Conservation (phyloP, 2,888 invertebrate species). For the Mesochorus sp. region DNA sequence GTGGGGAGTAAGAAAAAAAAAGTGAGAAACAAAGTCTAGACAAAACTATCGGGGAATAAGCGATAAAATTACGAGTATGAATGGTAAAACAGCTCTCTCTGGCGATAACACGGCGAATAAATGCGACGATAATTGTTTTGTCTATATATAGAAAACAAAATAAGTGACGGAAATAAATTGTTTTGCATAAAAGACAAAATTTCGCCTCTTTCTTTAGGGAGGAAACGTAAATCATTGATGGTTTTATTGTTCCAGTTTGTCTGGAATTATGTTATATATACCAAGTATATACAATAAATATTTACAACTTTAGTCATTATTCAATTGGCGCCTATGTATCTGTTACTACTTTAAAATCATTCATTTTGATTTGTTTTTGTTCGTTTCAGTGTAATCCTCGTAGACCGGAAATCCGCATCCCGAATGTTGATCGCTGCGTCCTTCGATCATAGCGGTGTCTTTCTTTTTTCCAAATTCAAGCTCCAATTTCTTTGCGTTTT, state of each 20-base stretch:
- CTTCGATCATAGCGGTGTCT: slow-evolving; percentile 63
- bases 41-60: too few species aligned
- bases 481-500: slow-evolving; percentile 89
- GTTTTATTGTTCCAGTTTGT: too few species aligned
- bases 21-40: too few species aligned
- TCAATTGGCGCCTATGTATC: not conserved
- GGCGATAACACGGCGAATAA: too few species aligned
- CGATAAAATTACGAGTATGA: too few species aligned
- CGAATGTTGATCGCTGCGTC: slow-evolving; percentile 25
- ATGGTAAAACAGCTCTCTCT: too few species aligned
- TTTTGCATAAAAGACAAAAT: slow-evolving; percentile 68
- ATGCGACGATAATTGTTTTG: slow-evolving; percentile 61
- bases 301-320: slow-evolving; percentile 49
- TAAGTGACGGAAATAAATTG: slow-evolving; percentile 72
- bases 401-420: slow-evolving; percentile 84
- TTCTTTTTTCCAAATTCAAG: slow-evolving; percentile 82
- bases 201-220: too few species aligned
- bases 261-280: too few species aligned
- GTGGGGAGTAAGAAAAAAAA: too few species aligned
- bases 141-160: too few species aligned
- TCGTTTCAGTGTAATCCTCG: slow-evolving; percentile 83
- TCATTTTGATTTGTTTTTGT: not conserved
- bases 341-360: not conserved
- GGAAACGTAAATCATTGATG: too few species aligned
- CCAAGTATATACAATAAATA: slow-evolving; percentile 53